Conservation (phyloP, 1,140 invertebrate species). For the Ceratitis capitata region DNA sequence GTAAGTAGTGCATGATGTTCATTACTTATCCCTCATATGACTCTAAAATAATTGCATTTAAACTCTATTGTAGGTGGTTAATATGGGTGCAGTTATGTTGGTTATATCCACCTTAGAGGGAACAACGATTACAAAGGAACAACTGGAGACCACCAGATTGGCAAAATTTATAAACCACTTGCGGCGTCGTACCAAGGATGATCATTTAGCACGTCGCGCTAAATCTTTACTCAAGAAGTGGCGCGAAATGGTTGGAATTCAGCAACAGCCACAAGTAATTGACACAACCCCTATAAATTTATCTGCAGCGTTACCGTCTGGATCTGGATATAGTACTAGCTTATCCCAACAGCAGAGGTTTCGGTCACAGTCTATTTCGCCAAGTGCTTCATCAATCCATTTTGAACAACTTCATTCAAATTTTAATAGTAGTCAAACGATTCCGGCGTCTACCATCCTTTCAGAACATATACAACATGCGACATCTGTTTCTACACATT, state of each 20-base stretch:
- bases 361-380: background rate
- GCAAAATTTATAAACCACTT: conserved; percentile 94
- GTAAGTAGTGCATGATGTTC: conserved; percentile 72
- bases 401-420: background rate
- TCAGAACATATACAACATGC: background rate
- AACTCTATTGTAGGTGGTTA: conserved; percentile 81
- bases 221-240: conserved; percentile 92
- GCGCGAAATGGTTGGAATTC: conserved; percentile 76
- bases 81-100: conserved; percentile 91
- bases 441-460: background rate
- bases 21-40: too few relatives aligned
- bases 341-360: background rate
- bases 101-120: conserved; percentile 92
- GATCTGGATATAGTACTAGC: background rate
- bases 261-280: conserved; percentile 51
- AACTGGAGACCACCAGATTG: conserved; percentile 90
- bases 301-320: background rate
- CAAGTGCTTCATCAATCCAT: background rate
- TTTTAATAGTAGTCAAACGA: background rate
- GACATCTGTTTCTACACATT: background rate
- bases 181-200: conserved; percentile 80
- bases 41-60: background rate
- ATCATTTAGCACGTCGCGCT: conserved; percentile 84
- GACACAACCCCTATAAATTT: background rate
- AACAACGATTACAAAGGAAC: conserved; percentile 92